These are phyloP conservation scores for Malachius bipustulatus DNA, from an alignment of 2,888 invertebrate genomes.

Conservation along the genomic window DNA sequence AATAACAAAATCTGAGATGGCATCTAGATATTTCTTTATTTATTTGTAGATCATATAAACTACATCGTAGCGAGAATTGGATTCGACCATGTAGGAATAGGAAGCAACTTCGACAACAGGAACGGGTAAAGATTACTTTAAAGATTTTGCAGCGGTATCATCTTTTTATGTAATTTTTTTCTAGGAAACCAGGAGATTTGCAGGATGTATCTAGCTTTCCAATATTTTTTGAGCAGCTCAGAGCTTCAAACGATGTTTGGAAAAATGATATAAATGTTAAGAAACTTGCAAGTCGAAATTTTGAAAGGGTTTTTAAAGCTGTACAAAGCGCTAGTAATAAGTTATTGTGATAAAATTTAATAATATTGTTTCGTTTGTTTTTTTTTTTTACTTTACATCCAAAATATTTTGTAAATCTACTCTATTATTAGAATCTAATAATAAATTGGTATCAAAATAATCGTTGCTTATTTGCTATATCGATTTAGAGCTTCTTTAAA, in stretches of 20 bases:
- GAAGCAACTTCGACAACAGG: conserved; percentile 11
- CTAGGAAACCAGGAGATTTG: conserved; percentile 9
- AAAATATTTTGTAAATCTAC: too few relatives aligned
- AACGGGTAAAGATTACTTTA: conserved; percentile 6
- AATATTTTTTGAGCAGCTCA: conserved; percentile 6
- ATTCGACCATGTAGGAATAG: conserved; percentile 11
- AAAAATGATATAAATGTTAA: conserved; percentile 10
- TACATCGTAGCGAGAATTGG: conserved; percentile 10
- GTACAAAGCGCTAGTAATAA: too few relatives aligned
- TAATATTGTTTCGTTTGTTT: too few relatives aligned
- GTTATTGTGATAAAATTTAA: too few relatives aligned
- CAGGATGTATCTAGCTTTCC: conserved; percentile 11
- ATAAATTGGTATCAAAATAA: too few relatives aligned
- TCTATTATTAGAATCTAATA: too few relatives aligned
- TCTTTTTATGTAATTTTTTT: neutral
- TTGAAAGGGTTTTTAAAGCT: conserved; percentile 10
- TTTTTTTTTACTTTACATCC: too few relatives aligned
- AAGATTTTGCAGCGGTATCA: neutral
- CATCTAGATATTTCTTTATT: neutral
- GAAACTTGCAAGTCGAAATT: conserved; percentile 10
- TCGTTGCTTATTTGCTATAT: too few relatives aligned
- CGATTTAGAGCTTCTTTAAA: too few relatives aligned
- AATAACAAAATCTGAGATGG: too few relatives aligned
- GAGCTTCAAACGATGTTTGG: conserved; percentile 3
- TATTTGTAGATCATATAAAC: conserved; percentile 10